Evolutionary conservation across 2,888 invertebrate genomes (phyloP).

Genomic region (Arctia plantaginis): DNA sequence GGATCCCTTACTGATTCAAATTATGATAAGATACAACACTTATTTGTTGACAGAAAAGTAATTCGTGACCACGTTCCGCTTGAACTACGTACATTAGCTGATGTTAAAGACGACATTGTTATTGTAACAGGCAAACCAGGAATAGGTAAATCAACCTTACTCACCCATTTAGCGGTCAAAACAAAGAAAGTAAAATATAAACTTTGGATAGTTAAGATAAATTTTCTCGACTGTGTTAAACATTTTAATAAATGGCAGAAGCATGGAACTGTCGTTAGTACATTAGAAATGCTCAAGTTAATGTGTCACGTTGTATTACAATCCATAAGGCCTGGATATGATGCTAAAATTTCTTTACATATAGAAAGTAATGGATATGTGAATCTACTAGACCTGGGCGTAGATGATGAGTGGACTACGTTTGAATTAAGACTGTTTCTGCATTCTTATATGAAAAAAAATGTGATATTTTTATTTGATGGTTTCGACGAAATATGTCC

Average conservation of each 20-base stretch:
- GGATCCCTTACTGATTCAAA: not conserved
- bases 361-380: slow-evolving; percentile 1
- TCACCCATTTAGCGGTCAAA: slow-evolving; percentile 28
- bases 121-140: slow-evolving; percentile 22
- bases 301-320: slow-evolving; percentile 4
- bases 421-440: slow-evolving; percentile 23
- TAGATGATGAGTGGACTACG: not conserved
- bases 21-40: slow-evolving; percentile 12
- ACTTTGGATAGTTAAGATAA: slow-evolving; percentile 31
- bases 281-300: not conserved
- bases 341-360: not conserved
- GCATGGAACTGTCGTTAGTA: not conserved
- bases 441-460: slow-evolving; percentile 15
- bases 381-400: not conserved
- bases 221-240: slow-evolving; percentile 9
- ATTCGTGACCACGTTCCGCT: not conserved
- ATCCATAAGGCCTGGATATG: not conserved
- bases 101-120: slow-evolving; percentile 12
- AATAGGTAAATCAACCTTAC: slow-evolving; percentile 33
- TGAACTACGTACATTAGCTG: not conserved
- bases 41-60: slow-evolving; percentile 5
- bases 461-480: slow-evolving; percentile 29
- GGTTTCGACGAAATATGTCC: slow-evolving; percentile 36
- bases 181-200: slow-evolving; percentile 16
- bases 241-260: not conserved